Percentiles rank a stretch among this genome's conserved stretches.
phyloP scores from a whole-genome alignment of 2,113 vertebrate genomes.

The Halcyon senegalensis region DNA sequence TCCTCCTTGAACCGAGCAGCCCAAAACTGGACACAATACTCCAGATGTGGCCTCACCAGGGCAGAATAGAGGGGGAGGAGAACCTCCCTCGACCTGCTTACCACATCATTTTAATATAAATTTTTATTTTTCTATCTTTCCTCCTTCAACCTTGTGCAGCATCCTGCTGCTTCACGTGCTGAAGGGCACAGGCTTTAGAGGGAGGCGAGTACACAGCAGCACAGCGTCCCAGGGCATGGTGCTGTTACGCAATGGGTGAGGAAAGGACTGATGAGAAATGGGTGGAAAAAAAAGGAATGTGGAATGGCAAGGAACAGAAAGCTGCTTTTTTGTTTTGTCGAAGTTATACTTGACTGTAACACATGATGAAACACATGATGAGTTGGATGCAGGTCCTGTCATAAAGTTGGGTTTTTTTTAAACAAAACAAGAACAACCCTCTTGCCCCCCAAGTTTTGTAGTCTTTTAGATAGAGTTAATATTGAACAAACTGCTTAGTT shows the following conservation, averaged over 20 bases:
- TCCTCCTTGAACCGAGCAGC: no score
- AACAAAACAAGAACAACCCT: not conserved
- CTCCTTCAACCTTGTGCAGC: not conserved
- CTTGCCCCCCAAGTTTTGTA: not conserved
- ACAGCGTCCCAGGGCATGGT: not conserved
- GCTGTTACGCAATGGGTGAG: not conserved
- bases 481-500: constrained; percentile 10
- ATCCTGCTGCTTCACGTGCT: not conserved
- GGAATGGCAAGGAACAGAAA: not conserved
- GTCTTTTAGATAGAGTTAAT: constrained; percentile 1
- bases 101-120: no score
- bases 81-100: no score
- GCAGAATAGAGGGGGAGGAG: no score
- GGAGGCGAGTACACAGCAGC: not conserved
- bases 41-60: no score
- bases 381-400: not conserved
- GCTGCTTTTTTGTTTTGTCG: not conserved
- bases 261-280: not conserved
- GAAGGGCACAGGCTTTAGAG: not conserved
- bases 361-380: not conserved
- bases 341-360: not conserved
- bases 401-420: not conserved
- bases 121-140: not conserved
- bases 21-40: no score
- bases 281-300: not conserved